Conservation (phyloP, 2,888 invertebrate species). For the Acanthosepion esculentum region DNA sequence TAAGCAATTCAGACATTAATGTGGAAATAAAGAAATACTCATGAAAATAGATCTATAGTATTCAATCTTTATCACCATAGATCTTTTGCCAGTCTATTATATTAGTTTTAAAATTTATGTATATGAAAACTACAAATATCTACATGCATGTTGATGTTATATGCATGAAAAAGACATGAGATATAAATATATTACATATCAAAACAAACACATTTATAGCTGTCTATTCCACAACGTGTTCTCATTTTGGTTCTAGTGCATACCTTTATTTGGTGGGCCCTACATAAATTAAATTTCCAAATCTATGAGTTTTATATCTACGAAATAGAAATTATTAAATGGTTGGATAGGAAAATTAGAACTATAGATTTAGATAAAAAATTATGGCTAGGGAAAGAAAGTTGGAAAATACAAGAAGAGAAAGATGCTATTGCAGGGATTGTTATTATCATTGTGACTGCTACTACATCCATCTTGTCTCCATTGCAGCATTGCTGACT, state of each 20-base stretch:
- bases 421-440: neutral
- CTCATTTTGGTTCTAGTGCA: neutral
- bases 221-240: neutral
- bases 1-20: no score
- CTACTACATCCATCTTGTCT: neutral
- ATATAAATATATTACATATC: no score
- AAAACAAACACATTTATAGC: neutral
- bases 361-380: neutral
- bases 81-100: no score
- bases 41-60: no score
- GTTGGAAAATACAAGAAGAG: neutral
- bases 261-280: slow-evolving; percentile 7
- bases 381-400: neutral
- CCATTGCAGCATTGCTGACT: slow-evolving; percentile 14
- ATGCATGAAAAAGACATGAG: no score
- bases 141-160: no score
- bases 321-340: neutral
- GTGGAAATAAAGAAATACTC: no score
- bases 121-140: no score
- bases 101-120: no score
- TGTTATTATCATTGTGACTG: slow-evolving; percentile 17
- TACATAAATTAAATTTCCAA: neutral
- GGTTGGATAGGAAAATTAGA: neutral
- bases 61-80: no score
- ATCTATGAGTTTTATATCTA: neutral